Percentiles rank a stretch among this genome's conserved stretches.
Conservation (phyloP, 2,113 vertebrate species). For the Xenopus laevis region DNA sequence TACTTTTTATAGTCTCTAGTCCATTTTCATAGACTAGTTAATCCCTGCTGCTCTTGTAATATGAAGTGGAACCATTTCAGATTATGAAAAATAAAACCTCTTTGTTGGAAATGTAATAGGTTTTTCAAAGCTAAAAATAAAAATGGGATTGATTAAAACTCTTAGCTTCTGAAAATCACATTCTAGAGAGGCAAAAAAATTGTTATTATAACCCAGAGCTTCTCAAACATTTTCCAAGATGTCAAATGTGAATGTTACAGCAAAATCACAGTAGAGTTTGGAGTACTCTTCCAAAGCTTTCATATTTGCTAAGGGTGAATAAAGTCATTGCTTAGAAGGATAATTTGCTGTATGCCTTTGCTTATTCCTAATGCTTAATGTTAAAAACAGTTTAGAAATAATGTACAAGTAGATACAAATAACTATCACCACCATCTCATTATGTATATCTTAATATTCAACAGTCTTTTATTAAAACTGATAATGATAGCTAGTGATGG, state of each 20-base stretch:
- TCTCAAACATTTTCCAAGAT: not conserved
- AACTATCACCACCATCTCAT: no score
- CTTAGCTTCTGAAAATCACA: not conserved
- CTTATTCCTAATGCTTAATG: no score
- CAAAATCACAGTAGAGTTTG: not conserved
- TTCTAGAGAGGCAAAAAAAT: not conserved
- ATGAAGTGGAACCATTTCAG: slow-evolving; percentile 14
- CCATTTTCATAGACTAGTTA: slow-evolving; percentile 8
- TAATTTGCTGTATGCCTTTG: not conserved
- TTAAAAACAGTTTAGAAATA: no score
- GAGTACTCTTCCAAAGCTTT: not conserved
- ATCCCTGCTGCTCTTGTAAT: slow-evolving; percentile 9
- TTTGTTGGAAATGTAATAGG: slow-evolving; percentile 7
- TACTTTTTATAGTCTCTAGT: slow-evolving; percentile 5
- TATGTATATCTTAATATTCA: no score
- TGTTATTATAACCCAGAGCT: slow-evolving; percentile 4
- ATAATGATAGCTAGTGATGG: no score
- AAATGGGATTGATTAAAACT: slow-evolving; percentile 9
- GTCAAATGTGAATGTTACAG: not conserved
- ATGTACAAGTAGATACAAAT: no score
- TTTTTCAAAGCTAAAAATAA: slow-evolving; percentile 5
- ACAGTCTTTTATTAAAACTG: no score
- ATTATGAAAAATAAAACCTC: slow-evolving; percentile 8
- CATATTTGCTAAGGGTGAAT: not conserved
- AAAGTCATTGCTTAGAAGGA: not conserved